Conservation (phyloP, 2,113 vertebrate genomes). For the Otis tarda region DNA sequence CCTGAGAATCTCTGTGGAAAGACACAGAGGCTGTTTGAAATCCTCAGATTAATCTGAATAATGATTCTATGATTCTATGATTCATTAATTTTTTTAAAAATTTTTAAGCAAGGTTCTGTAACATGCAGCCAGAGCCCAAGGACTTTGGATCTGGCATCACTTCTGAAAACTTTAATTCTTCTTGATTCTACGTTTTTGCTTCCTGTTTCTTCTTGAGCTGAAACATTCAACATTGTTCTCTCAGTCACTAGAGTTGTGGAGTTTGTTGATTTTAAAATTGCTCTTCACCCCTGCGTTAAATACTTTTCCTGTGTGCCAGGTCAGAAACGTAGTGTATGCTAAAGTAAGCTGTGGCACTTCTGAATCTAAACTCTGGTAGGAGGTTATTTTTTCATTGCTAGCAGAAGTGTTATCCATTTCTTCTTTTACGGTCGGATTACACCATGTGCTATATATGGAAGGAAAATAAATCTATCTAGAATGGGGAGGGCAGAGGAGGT, state of each 20-base stretch:
- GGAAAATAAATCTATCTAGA: background rate
- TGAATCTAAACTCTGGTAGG: background rate
- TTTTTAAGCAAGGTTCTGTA: background rate
- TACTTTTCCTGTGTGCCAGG: too few species aligned
- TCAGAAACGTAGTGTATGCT: background rate
- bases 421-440: background rate
- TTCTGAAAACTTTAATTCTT: background rate
- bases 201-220: background rate
- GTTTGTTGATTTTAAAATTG: background rate
- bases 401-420: background rate
- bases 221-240: background rate
- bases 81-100: too few species aligned
- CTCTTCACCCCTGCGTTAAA: background rate
- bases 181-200: background rate
- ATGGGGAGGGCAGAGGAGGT: background rate
- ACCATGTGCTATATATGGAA: background rate
- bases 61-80: too few species aligned
- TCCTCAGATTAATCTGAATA: background rate
- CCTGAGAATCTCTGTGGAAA: background rate
- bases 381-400: background rate
- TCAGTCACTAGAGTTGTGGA: background rate
- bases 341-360: background rate
- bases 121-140: background rate
- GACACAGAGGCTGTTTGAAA: background rate
- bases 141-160: too few species aligned